Evolutionary conservation across 1,140 invertebrate genomes (phyloP), one percentile per base, ranked within the genome.

Genomic region (Drosophila sechellia): DNA sequence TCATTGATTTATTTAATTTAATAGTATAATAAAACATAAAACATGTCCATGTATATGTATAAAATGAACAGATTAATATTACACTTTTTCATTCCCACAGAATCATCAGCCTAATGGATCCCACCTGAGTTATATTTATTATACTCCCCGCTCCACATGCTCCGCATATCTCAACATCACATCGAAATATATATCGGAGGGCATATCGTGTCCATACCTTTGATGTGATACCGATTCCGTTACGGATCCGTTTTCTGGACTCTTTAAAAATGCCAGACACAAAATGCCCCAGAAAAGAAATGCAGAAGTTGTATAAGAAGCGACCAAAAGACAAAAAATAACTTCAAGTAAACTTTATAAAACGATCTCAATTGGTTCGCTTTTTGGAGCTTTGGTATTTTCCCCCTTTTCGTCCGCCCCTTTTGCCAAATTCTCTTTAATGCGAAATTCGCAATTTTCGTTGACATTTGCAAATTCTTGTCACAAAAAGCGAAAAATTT

Each of bases 401-500:
- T 37, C 20, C 31, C 39, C 42, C 13, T 3, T n/a, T 27, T 6
- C 27, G 10, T n/a, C 15, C 15, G 11, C 27, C 8, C n/a, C 49
- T 40, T 77, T 86, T 81, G 48, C 20, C 79, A 77, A 87, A 83
- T 83, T 87, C 79, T 77, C 64, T 83, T 86, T 87, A 76, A 85
- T 84, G 71, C 72, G 76, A 81, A 84, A 64, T 73, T 65, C 79
- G 75, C 79, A 83, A 75, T 87, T 86, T 86, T 86, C 77, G 81
- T 86, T 89, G 83, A 83, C 84, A 86, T 86, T 86, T 87, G 83
- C 83, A 86, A 86, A 86, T 86, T 86, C 83, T 86, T 86, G 83
- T 86, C 83, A 86, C 84, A 86, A 83, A 74, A 76, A 58, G 55
- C 58, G 56, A 75, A 63, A 65, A 84, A 64, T 53, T 71, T 57